phyloP scores from a whole-genome alignment of 2,888 invertebrate genomes.

The Cantharis lateralis region DNA sequence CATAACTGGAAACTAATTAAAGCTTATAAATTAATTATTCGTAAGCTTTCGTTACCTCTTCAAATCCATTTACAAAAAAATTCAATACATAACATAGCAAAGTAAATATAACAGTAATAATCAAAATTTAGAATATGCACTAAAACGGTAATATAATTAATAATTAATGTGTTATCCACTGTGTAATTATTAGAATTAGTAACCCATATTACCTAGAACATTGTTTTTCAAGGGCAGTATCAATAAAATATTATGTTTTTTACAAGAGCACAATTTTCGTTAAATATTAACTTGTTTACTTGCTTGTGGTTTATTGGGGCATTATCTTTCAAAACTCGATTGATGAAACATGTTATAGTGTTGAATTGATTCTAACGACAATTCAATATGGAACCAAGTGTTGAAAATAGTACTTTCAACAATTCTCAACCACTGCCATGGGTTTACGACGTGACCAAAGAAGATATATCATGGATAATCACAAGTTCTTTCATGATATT shows the following conservation, averaged over 20 bases:
- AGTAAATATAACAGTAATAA: not conserved
- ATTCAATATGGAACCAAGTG: not conserved
- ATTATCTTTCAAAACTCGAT: not conserved
- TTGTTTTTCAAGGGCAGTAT: constrained; percentile 7
- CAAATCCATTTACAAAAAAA: not conserved
- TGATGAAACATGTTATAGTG: not conserved
- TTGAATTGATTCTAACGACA: not conserved
- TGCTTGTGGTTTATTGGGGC: not conserved
- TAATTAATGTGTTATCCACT: not conserved
- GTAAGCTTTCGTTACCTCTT: not conserved
- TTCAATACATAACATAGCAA: not conserved
- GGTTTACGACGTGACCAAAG: constrained; percentile 67
- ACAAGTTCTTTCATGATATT: constrained; percentile 90
- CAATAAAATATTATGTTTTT: constrained; percentile 33
- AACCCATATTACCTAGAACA: not conserved
- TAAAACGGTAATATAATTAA: not conserved
- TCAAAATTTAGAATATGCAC: not conserved
- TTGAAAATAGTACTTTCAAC: not conserved
- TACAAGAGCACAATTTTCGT: constrained; percentile 24
- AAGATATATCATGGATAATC: constrained; percentile 88
- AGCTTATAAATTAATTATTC: not conserved
- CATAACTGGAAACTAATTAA: not conserved
- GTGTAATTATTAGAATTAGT: not conserved
- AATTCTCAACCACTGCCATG: constrained; percentile 11
- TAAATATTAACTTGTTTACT: constrained; percentile 40